Evolutionary conservation across 2,797 vertebrate genomes (phyloP).

Genomic region (Iguana delicatissima): DNA sequence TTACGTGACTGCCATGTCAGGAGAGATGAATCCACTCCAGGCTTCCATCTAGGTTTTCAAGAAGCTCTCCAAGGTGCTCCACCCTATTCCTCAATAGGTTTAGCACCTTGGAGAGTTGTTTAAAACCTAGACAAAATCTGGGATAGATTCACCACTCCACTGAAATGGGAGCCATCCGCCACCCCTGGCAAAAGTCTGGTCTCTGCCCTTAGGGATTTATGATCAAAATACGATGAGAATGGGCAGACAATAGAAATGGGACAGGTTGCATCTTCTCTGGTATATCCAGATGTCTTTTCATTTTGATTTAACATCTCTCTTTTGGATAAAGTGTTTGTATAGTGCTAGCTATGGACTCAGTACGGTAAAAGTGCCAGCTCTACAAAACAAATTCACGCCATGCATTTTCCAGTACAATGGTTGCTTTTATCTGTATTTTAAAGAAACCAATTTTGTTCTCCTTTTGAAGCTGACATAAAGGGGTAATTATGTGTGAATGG

Average conservation of each 20-base stretch:
- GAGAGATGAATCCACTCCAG: too few species aligned
- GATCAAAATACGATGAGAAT: background rate
- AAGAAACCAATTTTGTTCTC: constrained; percentile 23
- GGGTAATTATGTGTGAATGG: background rate
- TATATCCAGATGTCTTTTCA: background rate
- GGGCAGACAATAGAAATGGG: background rate
- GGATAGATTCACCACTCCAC: too few species aligned
- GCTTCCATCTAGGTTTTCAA: too few species aligned
- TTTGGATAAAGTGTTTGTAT: background rate
- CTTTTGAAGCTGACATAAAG: constrained; percentile 40
- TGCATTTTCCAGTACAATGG: background rate
- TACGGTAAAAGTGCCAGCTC: constrained; percentile 6
- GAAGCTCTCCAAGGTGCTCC: too few species aligned
- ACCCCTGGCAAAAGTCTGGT: background rate
- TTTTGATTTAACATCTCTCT: background rate
- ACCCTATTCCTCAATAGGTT: too few species aligned
- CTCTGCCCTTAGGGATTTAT: background rate
- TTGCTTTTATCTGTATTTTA: background rate
- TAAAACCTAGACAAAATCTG: too few species aligned
- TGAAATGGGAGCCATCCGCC: too few species aligned
- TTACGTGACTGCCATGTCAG: too few species aligned
- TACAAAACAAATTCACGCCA: background rate
- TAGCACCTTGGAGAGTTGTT: too few species aligned
- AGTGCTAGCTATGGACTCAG: background rate
- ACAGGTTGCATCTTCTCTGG: background rate